Evolutionary conservation across 2,888 invertebrate species (phyloP).

Genomic region (Elgonia sp.): DNA sequence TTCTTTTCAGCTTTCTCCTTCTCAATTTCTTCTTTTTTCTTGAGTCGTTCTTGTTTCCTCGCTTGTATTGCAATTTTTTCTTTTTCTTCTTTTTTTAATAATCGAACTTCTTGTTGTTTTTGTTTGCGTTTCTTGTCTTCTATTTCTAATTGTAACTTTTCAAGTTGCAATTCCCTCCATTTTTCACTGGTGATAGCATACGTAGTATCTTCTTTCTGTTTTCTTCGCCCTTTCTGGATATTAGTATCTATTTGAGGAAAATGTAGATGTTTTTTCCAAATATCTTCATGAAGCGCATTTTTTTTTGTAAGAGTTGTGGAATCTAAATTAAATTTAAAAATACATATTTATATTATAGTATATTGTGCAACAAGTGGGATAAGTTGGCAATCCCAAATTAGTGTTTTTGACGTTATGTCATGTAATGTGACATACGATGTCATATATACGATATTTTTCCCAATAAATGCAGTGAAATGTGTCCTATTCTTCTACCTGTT

Average conservation of each 20-base stretch:
- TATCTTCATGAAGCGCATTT: slow-evolving; percentile 17
- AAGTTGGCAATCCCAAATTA: no score
- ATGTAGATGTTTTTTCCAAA: slow-evolving; percentile 40
- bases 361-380: no score
- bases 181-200: slow-evolving; percentile 38
- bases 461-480: no score
- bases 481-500: no score
- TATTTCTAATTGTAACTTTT: slow-evolving; percentile 32
- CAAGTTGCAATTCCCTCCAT: slow-evolving; percentile 24
- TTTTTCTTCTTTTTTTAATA: slow-evolving; percentile 17
- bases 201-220: background rate
- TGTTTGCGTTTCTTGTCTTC: slow-evolving; percentile 37
- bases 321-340: slow-evolving; percentile 1
- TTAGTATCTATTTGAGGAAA: slow-evolving; percentile 9
- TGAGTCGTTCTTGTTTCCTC: slow-evolving; percentile 20
- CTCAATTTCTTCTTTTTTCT: slow-evolving; percentile 31
- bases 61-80: slow-evolving; percentile 13
- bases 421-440: no score
- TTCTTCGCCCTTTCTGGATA: slow-evolving; percentile 15
- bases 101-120: slow-evolving; percentile 28
- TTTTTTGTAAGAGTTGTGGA: background rate
- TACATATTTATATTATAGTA: background rate
- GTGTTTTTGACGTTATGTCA: no score
- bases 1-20: slow-evolving; percentile 27
- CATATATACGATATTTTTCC: no score